phyloP scores from a whole-genome alignment of 2,797 vertebrate genomes.

The Spinibarbus caldwelli region DNA sequence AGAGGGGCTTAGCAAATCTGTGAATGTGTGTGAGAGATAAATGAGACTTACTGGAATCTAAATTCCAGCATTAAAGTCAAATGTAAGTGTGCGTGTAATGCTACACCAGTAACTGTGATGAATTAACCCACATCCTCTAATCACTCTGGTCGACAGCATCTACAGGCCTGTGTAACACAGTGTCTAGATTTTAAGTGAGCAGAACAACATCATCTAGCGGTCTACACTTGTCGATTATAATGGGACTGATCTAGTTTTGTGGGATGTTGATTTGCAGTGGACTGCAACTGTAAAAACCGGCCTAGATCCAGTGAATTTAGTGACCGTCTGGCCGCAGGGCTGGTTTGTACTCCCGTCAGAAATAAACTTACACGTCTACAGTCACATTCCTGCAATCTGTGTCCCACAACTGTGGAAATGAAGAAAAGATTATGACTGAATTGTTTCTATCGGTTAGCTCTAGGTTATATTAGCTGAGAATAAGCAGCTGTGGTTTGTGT shows the following conservation, averaged over 20 bases:
- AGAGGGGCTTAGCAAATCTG: background rate
- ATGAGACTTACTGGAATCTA: constrained; percentile 26
- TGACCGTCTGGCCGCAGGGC: background rate
- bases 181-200: background rate
- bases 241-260: too few species aligned
- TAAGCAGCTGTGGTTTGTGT: too few species aligned
- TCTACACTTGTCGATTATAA: background rate
- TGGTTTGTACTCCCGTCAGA: background rate
- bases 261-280: too few species aligned
- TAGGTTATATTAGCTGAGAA: constrained; percentile 1
- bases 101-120: background rate
- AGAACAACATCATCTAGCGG: background rate
- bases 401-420: background rate
- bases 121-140: constrained; percentile 20
- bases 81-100: background rate
- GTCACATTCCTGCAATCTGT: background rate
- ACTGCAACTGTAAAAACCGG: too few species aligned
- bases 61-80: background rate
- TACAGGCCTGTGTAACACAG: background rate
- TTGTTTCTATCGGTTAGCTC: constrained; percentile 8
- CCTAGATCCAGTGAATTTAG: too few species aligned
- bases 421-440: constrained; percentile 7
- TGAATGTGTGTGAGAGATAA: constrained; percentile 29
- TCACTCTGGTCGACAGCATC: background rate
- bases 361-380: background rate